Evolutionary conservation across 2,113 vertebrate genomes (phyloP).

Genomic region (Oostethus manadensis): DNA sequence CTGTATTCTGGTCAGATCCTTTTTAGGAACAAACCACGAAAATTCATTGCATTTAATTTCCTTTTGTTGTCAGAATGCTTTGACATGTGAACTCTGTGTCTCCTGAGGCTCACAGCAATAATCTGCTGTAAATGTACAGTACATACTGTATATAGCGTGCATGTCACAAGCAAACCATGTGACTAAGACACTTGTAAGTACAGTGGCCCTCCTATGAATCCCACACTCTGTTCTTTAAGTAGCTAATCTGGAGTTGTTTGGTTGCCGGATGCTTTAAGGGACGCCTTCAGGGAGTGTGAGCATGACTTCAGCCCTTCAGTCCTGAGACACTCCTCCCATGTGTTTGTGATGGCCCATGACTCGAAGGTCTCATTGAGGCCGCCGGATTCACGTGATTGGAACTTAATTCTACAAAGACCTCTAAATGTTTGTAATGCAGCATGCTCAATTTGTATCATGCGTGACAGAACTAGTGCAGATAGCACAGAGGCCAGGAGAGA

Average conservation of each 20-base stretch:
- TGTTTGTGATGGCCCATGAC: conserved; percentile 26
- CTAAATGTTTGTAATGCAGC: conserved; percentile 8
- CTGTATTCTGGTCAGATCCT: not conserved
- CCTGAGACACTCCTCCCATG: conserved; percentile 12
- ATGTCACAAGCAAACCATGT: conserved; percentile 36
- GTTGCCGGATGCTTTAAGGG: conserved; percentile 13
- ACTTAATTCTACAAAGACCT: conserved; percentile 28
- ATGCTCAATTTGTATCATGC: not conserved
- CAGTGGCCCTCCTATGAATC: conserved; percentile 25
- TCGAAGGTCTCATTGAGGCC: conserved; percentile 15
- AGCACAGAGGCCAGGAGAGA: not conserved
- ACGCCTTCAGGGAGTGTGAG: conserved; percentile 16
- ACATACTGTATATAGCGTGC: conserved; percentile 9
- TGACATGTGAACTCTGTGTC: not conserved
- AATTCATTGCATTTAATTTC: not conserved
- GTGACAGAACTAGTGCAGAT: not conserved
- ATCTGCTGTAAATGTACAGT: conserved; percentile 11
- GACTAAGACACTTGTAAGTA: conserved; percentile 32
- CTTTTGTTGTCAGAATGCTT: not conserved
- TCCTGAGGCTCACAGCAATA: not conserved
- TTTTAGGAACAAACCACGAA: not conserved
- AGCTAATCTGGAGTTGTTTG: conserved; percentile 43
- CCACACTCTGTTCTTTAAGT: conserved; percentile 36
- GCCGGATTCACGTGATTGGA: conserved; percentile 31
- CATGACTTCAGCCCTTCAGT: conserved; percentile 14